Base-by-base conservation (phyloP, 1,140 invertebrate genomes). In the Scaptomyza montana region DNA sequence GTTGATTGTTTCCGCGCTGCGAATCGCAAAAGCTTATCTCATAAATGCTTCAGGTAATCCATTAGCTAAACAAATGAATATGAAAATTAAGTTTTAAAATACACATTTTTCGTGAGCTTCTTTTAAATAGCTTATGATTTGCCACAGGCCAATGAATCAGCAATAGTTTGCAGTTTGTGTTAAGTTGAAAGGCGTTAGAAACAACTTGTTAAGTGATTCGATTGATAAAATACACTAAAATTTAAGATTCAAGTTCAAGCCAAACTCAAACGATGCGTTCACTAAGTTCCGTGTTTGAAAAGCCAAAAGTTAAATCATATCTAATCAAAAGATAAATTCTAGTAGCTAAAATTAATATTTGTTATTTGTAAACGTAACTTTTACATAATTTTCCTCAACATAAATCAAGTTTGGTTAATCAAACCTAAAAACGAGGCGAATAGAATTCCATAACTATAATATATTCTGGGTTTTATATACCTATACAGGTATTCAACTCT, bases 381-480 rank as follows among this genome's bases (percentile, higher is more conserved):
- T 59, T 59, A 59, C 56, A 47, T 47, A 59, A 33, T 47, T 9
- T 19, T 36, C 5, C 21, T 10, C 2, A n/a, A 25, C 10, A 59
- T 59, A 59, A 33, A 47, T 46, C 25, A 59, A 19, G 8, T 47
- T 47, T 59, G 13, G 5, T 3, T n/a, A 33, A 46, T 5, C 28
- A 43, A 45, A 55, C 16, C 9, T 6, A 21, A 21, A 36, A 39
- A 55, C 16, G 13, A 45, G 19, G n/a, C 12, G 6, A 28, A 12
- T 28, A 43, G 4, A 47, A 46, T 33, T 33, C 13, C 28, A 33
- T 9, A 47, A 2, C 25, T 25, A 19, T 59, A 12, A 59, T 21
- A 3, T 19, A 47, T 59, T 59, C 56, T 59, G 56, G 43, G 36
- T 47, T 36, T 59, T 19, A 33, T 5, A n/a, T n/a, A n/a, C 43